These are phyloP conservation scores for Periplaneta americana DNA, from an alignment of 1,140 invertebrate species.

Conservation along the genomic window DNA sequence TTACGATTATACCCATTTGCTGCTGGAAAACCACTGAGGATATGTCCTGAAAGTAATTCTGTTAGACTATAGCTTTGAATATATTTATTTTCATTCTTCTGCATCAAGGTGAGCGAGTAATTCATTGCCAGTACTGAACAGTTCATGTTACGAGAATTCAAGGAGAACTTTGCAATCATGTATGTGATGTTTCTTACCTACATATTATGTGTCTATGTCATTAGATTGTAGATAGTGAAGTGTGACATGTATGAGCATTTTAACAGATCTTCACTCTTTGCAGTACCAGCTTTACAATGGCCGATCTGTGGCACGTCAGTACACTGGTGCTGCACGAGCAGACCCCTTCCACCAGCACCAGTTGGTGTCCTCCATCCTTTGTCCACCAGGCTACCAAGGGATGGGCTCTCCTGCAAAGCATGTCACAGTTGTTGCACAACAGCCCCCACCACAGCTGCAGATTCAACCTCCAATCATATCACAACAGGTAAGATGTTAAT, in stretches of 20 bases:
- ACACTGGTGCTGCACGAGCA: slow-evolving; percentile 50
- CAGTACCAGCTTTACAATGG: slow-evolving; percentile 88
- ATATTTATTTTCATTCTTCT: too few relatives aligned
- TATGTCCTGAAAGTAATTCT: too few relatives aligned
- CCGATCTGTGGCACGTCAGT: slow-evolving; percentile 58
- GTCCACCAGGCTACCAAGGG: slow-evolving; percentile 76
- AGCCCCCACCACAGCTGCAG: slow-evolving; percentile 51
- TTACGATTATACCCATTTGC: too few relatives aligned
- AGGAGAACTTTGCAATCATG: background rate
- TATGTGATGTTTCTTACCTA: background rate
- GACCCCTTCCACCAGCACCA: slow-evolving; percentile 77
- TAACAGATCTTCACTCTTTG: too few relatives aligned
- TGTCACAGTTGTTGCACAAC: slow-evolving; percentile 76
- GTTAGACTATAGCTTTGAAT: too few relatives aligned
- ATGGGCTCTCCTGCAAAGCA: slow-evolving; percentile 82
- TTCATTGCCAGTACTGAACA: too few relatives aligned
- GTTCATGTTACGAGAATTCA: too few relatives aligned
- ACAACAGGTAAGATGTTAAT: slow-evolving; percentile 46
- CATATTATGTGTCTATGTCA: too few relatives aligned
- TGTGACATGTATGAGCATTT: too few relatives aligned
- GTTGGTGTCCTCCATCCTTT: slow-evolving; percentile 87
- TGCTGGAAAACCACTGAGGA: too few relatives aligned
- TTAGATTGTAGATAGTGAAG: too few relatives aligned
- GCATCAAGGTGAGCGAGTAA: too few relatives aligned
- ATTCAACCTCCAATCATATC: slow-evolving; percentile 63